Evolutionary conservation across 2,113 vertebrate genomes (phyloP).

Genomic region (Ciconia boyciana): DNA sequence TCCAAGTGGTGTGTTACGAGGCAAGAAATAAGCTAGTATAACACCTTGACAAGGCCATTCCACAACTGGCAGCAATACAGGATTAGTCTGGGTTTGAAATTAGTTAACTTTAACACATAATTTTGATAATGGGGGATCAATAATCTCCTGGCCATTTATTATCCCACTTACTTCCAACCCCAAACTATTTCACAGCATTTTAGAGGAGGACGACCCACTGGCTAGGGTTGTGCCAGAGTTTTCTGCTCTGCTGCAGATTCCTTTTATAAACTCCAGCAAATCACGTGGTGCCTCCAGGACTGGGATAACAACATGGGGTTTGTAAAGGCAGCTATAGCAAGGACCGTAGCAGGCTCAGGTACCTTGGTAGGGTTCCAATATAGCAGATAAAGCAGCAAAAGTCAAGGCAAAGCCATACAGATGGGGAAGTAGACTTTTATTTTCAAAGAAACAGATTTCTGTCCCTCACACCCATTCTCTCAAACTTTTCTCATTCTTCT

Average conservation of each 20-base stretch:
- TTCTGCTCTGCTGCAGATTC: not conserved
- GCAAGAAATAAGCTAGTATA: not conserved
- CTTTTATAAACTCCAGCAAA: not conserved
- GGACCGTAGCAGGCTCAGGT: not conserved
- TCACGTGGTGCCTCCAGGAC: not conserved
- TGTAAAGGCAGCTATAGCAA: not conserved
- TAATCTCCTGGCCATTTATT: not conserved
- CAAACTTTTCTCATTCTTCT: not conserved
- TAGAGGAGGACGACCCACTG: not conserved
- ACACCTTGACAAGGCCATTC: not conserved
- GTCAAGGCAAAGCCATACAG: not conserved
- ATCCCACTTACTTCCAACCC: not conserved
- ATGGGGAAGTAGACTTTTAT: not conserved
- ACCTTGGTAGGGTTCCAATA: not conserved
- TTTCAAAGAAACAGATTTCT: not conserved
- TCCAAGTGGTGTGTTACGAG: not conserved
- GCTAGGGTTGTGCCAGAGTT: not conserved
- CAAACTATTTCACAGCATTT: not conserved
- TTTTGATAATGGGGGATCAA: not conserved
- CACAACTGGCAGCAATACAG: not conserved
- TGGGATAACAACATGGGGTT: not conserved
- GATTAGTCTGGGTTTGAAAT: not conserved
- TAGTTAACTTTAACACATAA: not conserved
- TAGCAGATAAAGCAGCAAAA: not conserved
- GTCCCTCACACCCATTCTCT: not conserved